A percentile compares a stretch with the other conserved stretches of the same genome.
These are phyloP conservation scores for Apeira syringaria DNA, from an alignment of 2,888 invertebrate genomes.

Conservation along the genomic window DNA sequence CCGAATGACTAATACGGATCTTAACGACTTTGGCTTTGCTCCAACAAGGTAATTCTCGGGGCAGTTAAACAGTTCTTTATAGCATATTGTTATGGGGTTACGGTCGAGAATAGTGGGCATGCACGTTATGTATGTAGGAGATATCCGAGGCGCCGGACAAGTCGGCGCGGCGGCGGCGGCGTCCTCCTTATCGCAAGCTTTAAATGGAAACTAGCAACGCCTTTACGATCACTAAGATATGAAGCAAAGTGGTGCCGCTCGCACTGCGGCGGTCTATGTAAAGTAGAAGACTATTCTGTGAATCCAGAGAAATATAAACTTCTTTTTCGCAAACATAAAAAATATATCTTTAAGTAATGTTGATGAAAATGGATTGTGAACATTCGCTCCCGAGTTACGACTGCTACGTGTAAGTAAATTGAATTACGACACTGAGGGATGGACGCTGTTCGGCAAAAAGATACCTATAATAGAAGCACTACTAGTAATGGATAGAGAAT, in stretches of 20 bases:
- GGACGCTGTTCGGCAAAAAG: too few relatives aligned
- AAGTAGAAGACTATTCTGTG: slow-evolving; percentile 22
- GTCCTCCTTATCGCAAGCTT: slow-evolving; percentile 66
- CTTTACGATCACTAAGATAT: slow-evolving; percentile 64
- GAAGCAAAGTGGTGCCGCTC: slow-evolving; percentile 53
- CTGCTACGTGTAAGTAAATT: neutral
- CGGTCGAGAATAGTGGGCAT: slow-evolving; percentile 42
- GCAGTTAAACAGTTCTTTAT: slow-evolving; percentile 31
- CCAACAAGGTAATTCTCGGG: slow-evolving; percentile 26
- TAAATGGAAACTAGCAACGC: slow-evolving; percentile 76
- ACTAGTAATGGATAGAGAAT: too few relatives aligned
- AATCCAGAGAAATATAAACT: slow-evolving; percentile 24
- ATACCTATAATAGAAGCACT: too few relatives aligned
- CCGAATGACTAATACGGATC: slow-evolving; percentile 21
- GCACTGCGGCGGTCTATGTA: slow-evolving; percentile 37
- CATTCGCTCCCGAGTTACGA: slow-evolving; percentile 3
- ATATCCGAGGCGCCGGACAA: slow-evolving; percentile 39
- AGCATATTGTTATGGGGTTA: slow-evolving; percentile 40
- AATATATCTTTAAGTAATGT: slow-evolving; percentile 9
- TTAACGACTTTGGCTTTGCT: slow-evolving; percentile 27
- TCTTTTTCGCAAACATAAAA: slow-evolving; percentile 15
- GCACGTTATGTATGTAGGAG: slow-evolving; percentile 30
- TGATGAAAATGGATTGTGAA: slow-evolving; percentile 1
- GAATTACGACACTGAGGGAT: slow-evolving; percentile 2
- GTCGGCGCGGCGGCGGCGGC: slow-evolving; percentile 48